These are phyloP conservation scores for Drosophila mayri DNA, from an alignment of 1,140 invertebrate genomes.

Conservation along the genomic window DNA sequence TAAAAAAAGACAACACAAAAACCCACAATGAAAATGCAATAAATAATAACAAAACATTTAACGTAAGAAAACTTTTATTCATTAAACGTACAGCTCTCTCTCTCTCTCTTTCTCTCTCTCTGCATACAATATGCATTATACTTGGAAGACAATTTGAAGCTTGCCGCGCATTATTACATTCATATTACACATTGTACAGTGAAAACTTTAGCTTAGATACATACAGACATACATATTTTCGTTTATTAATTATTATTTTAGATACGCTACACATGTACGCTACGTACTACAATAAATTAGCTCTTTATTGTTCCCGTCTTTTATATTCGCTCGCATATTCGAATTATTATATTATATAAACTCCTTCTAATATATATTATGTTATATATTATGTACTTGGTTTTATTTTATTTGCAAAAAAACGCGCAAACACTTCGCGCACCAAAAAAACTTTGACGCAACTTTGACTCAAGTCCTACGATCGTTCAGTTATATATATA, in stretches of 20 bases:
- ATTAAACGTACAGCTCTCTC: constrained; percentile 49
- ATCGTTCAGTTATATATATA: constrained; percentile 44
- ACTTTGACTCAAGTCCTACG: constrained; percentile 66
- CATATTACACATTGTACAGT: constrained; percentile 53
- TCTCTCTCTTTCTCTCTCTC: neutral
- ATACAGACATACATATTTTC: constrained; percentile 51
- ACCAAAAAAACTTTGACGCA: constrained; percentile 64
- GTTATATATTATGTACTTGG: neutral
- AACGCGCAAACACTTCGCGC: constrained; percentile 43
- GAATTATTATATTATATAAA: constrained; percentile 26
- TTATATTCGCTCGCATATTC: constrained; percentile 13
- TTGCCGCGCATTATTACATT: constrained; percentile 59
- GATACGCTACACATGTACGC: constrained; percentile 66
- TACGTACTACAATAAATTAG: constrained; percentile 78
- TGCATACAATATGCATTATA: constrained; percentile 65
- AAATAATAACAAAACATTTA: constrained; percentile 18
- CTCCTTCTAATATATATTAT: constrained; percentile 7
- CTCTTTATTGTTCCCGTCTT: constrained; percentile 67
- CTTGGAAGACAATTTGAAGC: constrained; percentile 73
- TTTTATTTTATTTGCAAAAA: constrained; percentile 42
- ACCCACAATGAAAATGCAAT: too few relatives aligned
- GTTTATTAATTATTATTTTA: constrained; percentile 56
- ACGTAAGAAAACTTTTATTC: constrained; percentile 71
- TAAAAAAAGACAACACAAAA: too few relatives aligned
- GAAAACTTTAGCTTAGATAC: constrained; percentile 50